Percentiles rank a stretch among this genome's conserved stretches.
Evolutionary conservation across 2,113 vertebrate species (phyloP).

Genomic region (Seriola quinqueradiata): DNA sequence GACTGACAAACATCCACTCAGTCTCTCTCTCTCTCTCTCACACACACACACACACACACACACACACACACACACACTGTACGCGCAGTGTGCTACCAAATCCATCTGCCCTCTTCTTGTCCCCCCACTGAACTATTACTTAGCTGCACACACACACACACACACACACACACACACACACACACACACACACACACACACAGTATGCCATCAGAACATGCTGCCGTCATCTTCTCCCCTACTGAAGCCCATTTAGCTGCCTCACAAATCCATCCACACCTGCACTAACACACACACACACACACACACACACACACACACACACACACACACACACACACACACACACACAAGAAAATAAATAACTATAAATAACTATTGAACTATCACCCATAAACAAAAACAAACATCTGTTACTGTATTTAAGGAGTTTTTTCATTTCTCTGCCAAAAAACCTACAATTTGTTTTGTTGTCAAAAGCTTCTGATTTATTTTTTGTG

Average conservation of each 20-base stretch:
- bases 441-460: not conserved
- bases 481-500: no score
- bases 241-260: conserved; percentile 36
- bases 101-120: conserved; percentile 45
- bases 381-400: not conserved
- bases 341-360: not conserved
- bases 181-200: conserved; percentile 27
- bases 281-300: not conserved
- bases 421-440: not conserved
- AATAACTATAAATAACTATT: conserved; percentile 4
- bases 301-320: not conserved
- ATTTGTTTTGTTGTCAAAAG: not conserved
- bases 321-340: not conserved
- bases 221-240: conserved; percentile 21
- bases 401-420: not conserved
- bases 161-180: conserved; percentile 21
- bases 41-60: conserved; percentile 34
- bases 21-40: not conserved
- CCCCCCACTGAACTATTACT: conserved; percentile 51
- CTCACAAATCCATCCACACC: conserved; percentile 21
- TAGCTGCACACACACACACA: conserved; percentile 36
- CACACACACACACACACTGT: conserved; percentile 30
- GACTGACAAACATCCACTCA: conserved; percentile 60
- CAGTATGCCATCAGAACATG: conserved; percentile 39
- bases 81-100: conserved; percentile 26